Conservation (phyloP, 2,888 invertebrate genomes). For the Harmothoe impar region DNA sequence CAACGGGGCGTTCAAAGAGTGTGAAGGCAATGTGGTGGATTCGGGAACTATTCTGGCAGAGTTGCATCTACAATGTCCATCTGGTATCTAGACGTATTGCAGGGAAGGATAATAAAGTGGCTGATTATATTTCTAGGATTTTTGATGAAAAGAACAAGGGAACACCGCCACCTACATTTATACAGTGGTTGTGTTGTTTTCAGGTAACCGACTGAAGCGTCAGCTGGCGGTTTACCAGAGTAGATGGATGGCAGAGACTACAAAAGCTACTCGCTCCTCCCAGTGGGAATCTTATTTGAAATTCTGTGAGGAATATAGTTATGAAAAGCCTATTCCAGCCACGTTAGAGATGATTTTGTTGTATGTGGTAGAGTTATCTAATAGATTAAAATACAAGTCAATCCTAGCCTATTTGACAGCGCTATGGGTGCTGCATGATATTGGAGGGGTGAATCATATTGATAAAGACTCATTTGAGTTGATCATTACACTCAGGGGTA, state of each 20-base stretch:
- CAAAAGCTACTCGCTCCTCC: neutral
- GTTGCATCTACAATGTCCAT: neutral
- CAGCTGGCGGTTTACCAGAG: neutral
- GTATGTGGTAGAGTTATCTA: neutral
- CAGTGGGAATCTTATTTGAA: neutral
- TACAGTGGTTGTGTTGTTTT: neutral
- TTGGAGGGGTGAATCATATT: neutral
- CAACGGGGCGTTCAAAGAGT: neutral
- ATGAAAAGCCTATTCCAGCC: neutral
- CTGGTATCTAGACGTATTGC: neutral
- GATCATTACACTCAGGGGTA: neutral
- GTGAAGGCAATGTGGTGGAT: neutral
- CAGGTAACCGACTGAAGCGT: neutral
- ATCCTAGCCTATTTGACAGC: neutral
- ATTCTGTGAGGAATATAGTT: neutral
- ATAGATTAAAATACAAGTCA: neutral
- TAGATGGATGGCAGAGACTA: neutral
- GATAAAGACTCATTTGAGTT: neutral
- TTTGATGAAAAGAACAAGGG: neutral
- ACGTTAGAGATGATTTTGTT: neutral
- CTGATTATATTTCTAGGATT: neutral
- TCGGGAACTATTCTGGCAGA: neutral
- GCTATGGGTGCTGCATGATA: neutral
- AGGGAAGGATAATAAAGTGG: neutral
- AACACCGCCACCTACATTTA: neutral